phyloP scores from a whole-genome alignment of 2,888 invertebrate genomes.

The Holacanthella duospinosa region DNA sequence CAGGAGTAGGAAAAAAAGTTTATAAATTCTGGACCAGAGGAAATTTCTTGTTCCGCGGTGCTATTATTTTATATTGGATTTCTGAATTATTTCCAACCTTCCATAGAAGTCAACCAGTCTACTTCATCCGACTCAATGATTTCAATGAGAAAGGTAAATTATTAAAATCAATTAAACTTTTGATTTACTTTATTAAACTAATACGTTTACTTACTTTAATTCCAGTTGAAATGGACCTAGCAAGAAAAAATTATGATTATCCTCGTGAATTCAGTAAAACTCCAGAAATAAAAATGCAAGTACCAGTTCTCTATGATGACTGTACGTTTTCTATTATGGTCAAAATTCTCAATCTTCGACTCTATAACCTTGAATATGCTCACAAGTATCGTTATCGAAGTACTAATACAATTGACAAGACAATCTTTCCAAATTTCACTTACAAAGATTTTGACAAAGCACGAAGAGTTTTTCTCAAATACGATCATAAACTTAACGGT shows the following conservation, averaged over 20 bases:
- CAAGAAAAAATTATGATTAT: neutral
- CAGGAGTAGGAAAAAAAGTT: no score
- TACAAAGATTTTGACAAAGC: neutral
- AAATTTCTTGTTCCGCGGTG: no score
- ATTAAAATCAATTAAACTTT: no score
- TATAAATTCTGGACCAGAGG: no score
- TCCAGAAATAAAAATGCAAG: neutral
- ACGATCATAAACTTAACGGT: neutral
- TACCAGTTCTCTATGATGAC: neutral
- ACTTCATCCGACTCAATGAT: no score
- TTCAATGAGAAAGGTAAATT: no score
- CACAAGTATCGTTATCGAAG: neutral
- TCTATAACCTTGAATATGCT: neutral
- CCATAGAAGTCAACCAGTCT: no score
- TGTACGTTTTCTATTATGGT: neutral
- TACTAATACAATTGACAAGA: neutral
- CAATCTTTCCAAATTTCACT: neutral
- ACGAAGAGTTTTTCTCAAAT: neutral
- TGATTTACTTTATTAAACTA: no score
- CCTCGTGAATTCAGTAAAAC: neutral
- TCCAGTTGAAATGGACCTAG: no score
- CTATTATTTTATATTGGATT: no score
- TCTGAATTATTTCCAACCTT: no score
- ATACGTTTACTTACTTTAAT: no score
- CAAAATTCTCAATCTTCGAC: neutral